Evolutionary conservation across 2,797 vertebrate genomes (phyloP).

Genomic region (Cynodonichthys magdalenae): DNA sequence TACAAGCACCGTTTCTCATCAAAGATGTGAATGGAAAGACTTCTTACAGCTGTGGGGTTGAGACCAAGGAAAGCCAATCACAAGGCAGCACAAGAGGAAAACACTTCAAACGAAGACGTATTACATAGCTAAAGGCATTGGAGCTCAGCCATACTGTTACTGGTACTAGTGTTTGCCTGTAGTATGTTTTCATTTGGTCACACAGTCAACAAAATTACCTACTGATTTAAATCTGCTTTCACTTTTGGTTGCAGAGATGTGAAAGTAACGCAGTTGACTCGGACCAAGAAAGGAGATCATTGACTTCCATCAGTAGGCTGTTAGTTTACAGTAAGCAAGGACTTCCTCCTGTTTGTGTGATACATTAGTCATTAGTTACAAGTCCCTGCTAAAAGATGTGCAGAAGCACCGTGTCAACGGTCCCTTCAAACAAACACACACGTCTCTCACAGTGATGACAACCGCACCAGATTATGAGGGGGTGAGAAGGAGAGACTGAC

Average conservation of each 20-base stretch:
- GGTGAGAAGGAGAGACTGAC: conserved; percentile 73
- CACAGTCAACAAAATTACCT: conserved; percentile 25
- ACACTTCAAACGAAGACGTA: conserved; percentile 41
- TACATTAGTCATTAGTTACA: conserved; percentile 61
- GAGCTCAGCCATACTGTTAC: conserved; percentile 46
- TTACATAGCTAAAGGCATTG: conserved; percentile 38
- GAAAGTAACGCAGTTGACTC: conserved; percentile 39
- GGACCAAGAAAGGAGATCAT: conserved; percentile 25
- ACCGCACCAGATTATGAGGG: conserved; percentile 58
- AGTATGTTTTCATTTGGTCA: conserved; percentile 41
- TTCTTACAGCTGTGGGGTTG: conserved; percentile 35
- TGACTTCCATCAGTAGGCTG: conserved; percentile 35
- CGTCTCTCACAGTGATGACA: conserved; percentile 55
- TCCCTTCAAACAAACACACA: conserved; percentile 60
- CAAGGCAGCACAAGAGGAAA: conserved; percentile 27
- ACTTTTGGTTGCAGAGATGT: conserved; percentile 15
- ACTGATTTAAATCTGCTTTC: conserved; percentile 1
- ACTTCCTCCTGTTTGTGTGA: conserved; percentile 44
- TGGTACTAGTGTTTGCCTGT: conserved; percentile 27
- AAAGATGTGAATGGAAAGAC: conserved; percentile 23
- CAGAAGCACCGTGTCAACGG: conserved; percentile 53
- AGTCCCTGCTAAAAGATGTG: conserved; percentile 74
- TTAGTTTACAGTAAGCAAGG: conserved; percentile 54
- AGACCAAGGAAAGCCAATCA: conserved; percentile 39
- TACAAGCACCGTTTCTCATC: neutral